These are phyloP conservation scores for Turritopsis rubra DNA, from an alignment of 30 jellyfish, hydroid and myxozoan genomes.

Conservation along the genomic window DNA sequence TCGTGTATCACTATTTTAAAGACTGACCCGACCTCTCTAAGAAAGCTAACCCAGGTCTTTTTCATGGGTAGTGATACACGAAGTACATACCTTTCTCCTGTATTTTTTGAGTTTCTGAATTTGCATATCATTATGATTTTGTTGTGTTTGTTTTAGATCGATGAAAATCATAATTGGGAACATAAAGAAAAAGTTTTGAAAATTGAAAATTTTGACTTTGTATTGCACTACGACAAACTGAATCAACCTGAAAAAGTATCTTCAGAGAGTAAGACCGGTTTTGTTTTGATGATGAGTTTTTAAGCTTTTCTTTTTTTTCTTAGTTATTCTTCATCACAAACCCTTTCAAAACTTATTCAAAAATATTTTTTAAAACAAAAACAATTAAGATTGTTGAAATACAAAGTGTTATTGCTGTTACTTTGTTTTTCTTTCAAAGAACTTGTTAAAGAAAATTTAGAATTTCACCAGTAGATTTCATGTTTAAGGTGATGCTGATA, in stretches of 20 bases:
- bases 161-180: not conserved
- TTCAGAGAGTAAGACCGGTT: not conserved
- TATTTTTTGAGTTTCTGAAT: not conserved
- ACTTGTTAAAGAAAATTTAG: too few relatives aligned
- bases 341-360: not conserved
- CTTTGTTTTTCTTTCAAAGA: too few relatives aligned
- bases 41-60: too few relatives aligned
- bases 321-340: not conserved
- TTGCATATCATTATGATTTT: not conserved
- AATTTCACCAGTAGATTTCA: too few relatives aligned
- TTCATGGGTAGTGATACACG: too few relatives aligned
- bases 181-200: not conserved
- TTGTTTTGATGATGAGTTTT: conserved; percentile 9
- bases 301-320: not conserved
- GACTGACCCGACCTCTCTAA: too few relatives aligned
- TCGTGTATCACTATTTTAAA: too few relatives aligned
- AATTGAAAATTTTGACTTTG: conserved; percentile 52
- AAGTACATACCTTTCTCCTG: too few relatives aligned
- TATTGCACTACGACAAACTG: conserved; percentile 39
- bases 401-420: too few relatives aligned
- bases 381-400: too few relatives aligned
- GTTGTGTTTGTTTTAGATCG: not conserved
- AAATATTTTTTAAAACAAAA: too few relatives aligned
- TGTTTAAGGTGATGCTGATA: conserved; percentile 21
- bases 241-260: not conserved